Evolutionary conservation across 2,888 invertebrate genomes (phyloP).

Genomic region (Itoplectis maculator): DNA sequence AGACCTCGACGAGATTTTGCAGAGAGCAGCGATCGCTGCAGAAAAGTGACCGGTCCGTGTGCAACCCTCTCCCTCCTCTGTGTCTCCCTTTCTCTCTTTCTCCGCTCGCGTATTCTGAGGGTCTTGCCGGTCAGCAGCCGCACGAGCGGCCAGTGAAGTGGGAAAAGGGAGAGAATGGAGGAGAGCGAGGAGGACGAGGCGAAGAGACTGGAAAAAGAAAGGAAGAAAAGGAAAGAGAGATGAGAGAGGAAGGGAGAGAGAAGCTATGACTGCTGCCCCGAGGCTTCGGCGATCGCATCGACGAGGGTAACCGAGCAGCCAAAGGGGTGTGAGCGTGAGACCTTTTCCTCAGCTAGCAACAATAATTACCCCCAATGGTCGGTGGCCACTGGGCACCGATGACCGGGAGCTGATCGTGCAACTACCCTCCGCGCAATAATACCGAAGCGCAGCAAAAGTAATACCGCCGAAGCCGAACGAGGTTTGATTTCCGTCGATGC

Average conservation of each 20-base stretch:
- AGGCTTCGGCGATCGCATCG: slow-evolving; percentile 56
- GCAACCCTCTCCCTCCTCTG: slow-evolving; percentile 25
- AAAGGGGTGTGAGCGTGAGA: slow-evolving; percentile 82
- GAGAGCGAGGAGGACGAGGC: slow-evolving; percentile 46
- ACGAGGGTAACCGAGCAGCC: slow-evolving; percentile 71
- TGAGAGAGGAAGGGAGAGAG: slow-evolving; percentile 17
- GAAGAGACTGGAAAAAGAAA: slow-evolving; percentile 30
- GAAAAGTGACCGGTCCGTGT: slow-evolving; percentile 80
- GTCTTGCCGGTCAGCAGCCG: slow-evolving; percentile 47
- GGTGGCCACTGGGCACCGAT: slow-evolving; percentile 64
- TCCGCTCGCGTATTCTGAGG: neutral
- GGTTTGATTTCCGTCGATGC: slow-evolving; percentile 41
- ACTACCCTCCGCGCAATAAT: slow-evolving; percentile 19
- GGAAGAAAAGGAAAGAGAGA: slow-evolving; percentile 12
- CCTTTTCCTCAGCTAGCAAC: slow-evolving; percentile 76
- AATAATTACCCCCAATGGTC: slow-evolving; percentile 82
- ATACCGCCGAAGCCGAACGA: neutral
- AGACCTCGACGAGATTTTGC: slow-evolving; percentile 63
- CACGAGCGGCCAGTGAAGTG: slow-evolving; percentile 29
- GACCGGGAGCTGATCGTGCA: slow-evolving; percentile 49
- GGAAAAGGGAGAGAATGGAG: slow-evolving; percentile 16
- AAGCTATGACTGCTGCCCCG: slow-evolving; percentile 29
- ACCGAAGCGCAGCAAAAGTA: slow-evolving; percentile 10
- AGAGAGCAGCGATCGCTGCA: slow-evolving; percentile 75
- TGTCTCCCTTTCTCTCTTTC: slow-evolving; percentile 15